Conservation (phyloP, 2,113 vertebrate genomes). For the Mastomys natalensis region DNA sequence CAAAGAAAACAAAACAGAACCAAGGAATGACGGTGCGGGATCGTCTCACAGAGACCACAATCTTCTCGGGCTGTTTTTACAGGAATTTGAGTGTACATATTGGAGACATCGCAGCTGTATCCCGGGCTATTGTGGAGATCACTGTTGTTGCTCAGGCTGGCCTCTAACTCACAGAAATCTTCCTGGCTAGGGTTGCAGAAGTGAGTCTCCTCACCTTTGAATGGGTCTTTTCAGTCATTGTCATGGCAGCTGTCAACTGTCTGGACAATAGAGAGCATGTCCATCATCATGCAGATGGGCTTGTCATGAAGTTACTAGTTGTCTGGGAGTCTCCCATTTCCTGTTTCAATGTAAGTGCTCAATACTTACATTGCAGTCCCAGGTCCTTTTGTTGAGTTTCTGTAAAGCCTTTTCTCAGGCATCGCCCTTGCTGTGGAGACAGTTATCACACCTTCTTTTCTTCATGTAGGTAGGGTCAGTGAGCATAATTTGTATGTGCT, state of each 20-base stretch:
- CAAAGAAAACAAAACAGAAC: neutral
- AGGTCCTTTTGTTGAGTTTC: slow-evolving; percentile 4
- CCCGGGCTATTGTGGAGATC: neutral
- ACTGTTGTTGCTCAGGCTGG: neutral
- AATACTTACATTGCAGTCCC: neutral
- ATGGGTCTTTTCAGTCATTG: neutral
- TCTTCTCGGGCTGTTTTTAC: neutral
- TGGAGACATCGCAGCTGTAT: neutral
- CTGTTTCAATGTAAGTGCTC: neutral
- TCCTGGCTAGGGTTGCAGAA: neutral
- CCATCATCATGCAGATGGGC: neutral
- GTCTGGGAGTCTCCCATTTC: neutral
- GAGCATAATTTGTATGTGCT: neutral
- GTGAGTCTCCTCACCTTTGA: too few species aligned
- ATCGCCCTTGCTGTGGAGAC: slow-evolving; percentile 12
- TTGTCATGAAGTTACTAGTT: neutral
- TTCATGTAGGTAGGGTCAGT: neutral
- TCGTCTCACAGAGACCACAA: neutral
- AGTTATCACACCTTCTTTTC: neutral
- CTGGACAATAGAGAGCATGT: neutral
- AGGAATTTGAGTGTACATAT: neutral
- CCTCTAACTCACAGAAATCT: neutral
- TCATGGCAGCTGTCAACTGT: neutral
- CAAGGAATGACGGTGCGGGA: too few species aligned
- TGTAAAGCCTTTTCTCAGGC: neutral